Conservation (phyloP, 2,888 invertebrate species). For the Acanthosepion lycidas region DNA sequence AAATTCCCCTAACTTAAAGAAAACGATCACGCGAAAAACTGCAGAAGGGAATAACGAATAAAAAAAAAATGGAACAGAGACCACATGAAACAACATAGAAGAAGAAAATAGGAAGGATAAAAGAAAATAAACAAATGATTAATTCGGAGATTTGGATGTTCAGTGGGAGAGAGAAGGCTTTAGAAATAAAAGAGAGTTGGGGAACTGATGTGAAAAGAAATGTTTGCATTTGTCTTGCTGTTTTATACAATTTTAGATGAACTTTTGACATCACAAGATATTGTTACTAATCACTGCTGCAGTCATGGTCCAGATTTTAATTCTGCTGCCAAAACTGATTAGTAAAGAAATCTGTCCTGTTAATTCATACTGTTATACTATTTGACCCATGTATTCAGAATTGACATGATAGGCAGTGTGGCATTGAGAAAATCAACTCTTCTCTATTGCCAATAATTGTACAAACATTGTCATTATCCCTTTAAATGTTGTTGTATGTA, state of each 20-base stretch:
- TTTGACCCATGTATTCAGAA: neutral
- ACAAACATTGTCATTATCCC: neutral
- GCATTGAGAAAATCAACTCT: neutral
- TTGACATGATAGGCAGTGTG: neutral
- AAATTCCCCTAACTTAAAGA: too few species aligned
- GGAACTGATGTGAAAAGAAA: neutral
- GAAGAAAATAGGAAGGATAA: too few species aligned
- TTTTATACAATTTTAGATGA: neutral
- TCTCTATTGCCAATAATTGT: neutral
- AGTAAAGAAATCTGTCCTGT: conserved; percentile 4
- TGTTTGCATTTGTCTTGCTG: neutral
- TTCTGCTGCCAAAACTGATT: neutral
- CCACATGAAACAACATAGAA: too few species aligned
- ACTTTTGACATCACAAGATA: neutral
- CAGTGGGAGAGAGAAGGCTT: too few species aligned
- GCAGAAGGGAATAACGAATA: too few species aligned
- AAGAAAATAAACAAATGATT: too few species aligned
- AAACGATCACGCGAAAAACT: too few species aligned
- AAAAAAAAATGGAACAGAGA: too few species aligned
- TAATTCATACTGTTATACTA: neutral
- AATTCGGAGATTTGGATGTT: too few species aligned
- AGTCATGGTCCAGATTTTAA: neutral
- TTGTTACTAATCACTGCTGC: neutral
- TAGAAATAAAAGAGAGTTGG: too few species aligned
- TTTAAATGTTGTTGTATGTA: neutral